A percentile compares a stretch with the other conserved stretches of the same genome.
phyloP scores from a whole-genome alignment of 2,888 invertebrate species.

The Hymenopus coronatus region DNA sequence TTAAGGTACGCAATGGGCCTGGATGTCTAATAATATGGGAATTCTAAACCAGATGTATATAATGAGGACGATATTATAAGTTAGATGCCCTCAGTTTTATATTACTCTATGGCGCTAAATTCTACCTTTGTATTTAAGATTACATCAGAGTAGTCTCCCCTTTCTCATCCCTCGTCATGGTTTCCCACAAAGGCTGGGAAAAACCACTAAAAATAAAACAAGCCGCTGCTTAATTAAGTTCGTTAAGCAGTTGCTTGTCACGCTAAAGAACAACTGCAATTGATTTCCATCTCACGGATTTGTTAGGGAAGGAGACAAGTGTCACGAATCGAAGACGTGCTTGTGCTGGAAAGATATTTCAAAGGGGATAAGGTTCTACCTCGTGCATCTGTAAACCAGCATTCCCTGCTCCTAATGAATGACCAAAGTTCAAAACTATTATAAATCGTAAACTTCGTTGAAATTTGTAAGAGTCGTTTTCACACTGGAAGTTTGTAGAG shows the following conservation, averaged over 20 bases:
- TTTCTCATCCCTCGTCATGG: background rate
- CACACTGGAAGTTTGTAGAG: too few species aligned
- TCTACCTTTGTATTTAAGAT: background rate
- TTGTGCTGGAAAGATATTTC: background rate
- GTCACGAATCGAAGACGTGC: background rate
- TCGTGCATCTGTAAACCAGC: too few species aligned
- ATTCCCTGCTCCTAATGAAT: too few species aligned
- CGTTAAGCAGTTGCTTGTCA: background rate
- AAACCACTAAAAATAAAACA: background rate
- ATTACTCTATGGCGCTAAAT: too few species aligned
- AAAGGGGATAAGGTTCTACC: background rate
- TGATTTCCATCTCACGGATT: background rate
- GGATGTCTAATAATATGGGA: too few species aligned
- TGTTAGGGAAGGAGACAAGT: background rate
- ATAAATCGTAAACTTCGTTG: too few species aligned
- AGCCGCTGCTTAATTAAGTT: background rate
- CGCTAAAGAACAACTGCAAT: background rate
- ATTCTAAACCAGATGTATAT: too few species aligned
- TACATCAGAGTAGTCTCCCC: background rate
- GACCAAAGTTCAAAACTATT: too few species aligned
- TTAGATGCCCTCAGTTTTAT: too few species aligned
- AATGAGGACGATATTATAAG: too few species aligned
- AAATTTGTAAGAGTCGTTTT: too few species aligned
- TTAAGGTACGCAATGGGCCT: too few species aligned
- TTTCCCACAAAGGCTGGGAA: background rate